Evolutionary conservation across 2,113 vertebrate species (phyloP).

Genomic region (Terrapene triunguis): DNA sequence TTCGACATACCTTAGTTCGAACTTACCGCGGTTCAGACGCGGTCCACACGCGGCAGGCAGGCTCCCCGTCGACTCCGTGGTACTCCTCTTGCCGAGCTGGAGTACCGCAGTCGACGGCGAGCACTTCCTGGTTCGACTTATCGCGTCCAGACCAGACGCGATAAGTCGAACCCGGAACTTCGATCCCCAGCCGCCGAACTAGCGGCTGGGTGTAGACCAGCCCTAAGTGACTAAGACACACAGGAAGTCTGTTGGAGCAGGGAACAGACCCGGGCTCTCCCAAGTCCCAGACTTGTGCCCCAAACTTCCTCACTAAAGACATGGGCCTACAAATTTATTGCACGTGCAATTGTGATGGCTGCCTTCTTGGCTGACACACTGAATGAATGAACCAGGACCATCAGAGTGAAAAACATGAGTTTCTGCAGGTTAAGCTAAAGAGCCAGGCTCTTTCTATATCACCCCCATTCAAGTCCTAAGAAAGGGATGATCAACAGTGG

Average conservation of each 20-base stretch:
- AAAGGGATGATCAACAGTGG: background rate
- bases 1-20: too few species aligned
- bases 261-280: background rate
- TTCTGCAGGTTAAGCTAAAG: background rate
- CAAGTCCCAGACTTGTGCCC: background rate
- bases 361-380: background rate
- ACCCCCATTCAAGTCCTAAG: background rate
- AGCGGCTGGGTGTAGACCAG: too few species aligned
- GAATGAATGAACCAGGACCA: background rate
- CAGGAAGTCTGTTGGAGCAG: background rate
- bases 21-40: too few species aligned
- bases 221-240: background rate
- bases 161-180: too few species aligned
- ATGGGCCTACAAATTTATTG: background rate
- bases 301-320: background rate
- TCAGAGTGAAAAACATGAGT: background rate
- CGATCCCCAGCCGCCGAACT: too few species aligned
- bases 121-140: too few species aligned
- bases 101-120: too few species aligned
- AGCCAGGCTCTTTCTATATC: background rate
- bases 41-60: too few species aligned
- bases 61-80: too few species aligned
- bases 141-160: too few species aligned
- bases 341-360: background rate
- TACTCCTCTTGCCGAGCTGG: too few species aligned